These are phyloP conservation scores for Steinernema khuongi DNA, from an alignment of 1,140 invertebrate genomes.

Conservation along the genomic window DNA sequence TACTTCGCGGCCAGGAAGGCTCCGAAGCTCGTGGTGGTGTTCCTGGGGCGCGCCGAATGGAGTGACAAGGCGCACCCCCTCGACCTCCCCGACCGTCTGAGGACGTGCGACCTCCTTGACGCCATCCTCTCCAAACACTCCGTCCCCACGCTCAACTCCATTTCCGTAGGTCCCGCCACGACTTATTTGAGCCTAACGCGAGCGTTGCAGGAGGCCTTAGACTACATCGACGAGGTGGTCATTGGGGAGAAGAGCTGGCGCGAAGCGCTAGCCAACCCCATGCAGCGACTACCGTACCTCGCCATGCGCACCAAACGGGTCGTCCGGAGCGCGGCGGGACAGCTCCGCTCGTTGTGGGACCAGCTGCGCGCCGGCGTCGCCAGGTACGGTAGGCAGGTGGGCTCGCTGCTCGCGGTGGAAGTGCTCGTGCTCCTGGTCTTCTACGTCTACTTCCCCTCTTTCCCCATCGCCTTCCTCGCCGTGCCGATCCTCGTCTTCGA, in stretches of 20 bases:
- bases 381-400: not conserved
- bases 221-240: constrained; percentile 57
- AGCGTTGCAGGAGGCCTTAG: constrained; percentile 47
- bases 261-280: constrained; percentile 42
- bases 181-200: not conserved
- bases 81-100: constrained; percentile 49
- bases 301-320: constrained; percentile 37
- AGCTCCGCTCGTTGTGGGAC: not conserved
- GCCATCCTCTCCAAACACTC: constrained; percentile 50
- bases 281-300: constrained; percentile 51
- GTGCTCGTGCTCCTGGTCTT: constrained; percentile 19
- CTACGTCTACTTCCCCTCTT: constrained; percentile 24
- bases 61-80: constrained; percentile 55
- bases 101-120: constrained; percentile 50
- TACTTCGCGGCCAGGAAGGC: constrained; percentile 57
- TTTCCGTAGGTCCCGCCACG: constrained; percentile 22
- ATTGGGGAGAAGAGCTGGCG: constrained; percentile 52
- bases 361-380: not conserved
- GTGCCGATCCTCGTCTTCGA: constrained; percentile 30
- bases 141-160: constrained; percentile 52
- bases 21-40: constrained; percentile 56
- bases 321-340: constrained; percentile 13
- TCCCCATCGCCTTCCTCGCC: constrained; percentile 31
- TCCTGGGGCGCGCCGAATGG: constrained; percentile 52
- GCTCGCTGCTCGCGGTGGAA: constrained; percentile 9